phyloP scores from a whole-genome alignment of 1,140 invertebrate species.

The honey bee (Apis mellifera) region DNA sequence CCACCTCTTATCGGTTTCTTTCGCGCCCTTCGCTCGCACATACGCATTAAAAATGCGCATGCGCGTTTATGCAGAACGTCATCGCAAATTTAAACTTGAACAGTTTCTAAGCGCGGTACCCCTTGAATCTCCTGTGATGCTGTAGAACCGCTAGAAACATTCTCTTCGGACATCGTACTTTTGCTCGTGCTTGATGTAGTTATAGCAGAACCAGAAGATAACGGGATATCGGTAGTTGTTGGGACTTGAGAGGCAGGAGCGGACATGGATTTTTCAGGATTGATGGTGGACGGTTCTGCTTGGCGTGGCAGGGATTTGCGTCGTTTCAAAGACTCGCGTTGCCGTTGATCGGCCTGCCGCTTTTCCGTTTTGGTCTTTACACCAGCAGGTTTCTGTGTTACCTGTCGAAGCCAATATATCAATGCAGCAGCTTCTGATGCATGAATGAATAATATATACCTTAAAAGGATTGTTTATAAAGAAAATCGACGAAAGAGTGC shows the following conservation, averaged over 20 bases:
- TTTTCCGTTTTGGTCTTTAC: conserved; percentile 60
- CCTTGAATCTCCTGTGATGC: conserved; percentile 57
- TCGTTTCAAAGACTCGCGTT: conserved; percentile 56
- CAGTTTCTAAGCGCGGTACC: conserved; percentile 45
- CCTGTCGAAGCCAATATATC: conserved; percentile 60
- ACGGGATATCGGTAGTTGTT: conserved; percentile 44
- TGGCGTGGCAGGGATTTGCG: conserved; percentile 58
- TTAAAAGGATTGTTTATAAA: conserved; percentile 1
- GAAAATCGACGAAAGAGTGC: neutral
- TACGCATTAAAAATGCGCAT: neutral
- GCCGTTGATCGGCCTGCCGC: conserved; percentile 51
- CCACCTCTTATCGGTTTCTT: too few relatives aligned
- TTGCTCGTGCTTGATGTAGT: conserved; percentile 43
- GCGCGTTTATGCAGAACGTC: neutral
- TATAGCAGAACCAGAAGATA: conserved; percentile 48
- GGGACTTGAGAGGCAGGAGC: conserved; percentile 55
- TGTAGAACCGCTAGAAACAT: conserved; percentile 48
- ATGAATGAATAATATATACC: neutral
- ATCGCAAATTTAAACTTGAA: conserved; percentile 24
- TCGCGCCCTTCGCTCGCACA: neutral
- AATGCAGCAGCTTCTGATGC: conserved; percentile 25
- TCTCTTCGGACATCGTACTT: conserved; percentile 55
- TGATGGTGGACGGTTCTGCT: conserved; percentile 47
- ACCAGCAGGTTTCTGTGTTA: conserved; percentile 47
- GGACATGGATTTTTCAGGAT: conserved; percentile 53